A percentile compares a stretch with the other conserved stretches of the same genome.
Evolutionary conservation across 1,140 invertebrate species (phyloP).

Genomic region (Drosophila murphyi): DNA sequence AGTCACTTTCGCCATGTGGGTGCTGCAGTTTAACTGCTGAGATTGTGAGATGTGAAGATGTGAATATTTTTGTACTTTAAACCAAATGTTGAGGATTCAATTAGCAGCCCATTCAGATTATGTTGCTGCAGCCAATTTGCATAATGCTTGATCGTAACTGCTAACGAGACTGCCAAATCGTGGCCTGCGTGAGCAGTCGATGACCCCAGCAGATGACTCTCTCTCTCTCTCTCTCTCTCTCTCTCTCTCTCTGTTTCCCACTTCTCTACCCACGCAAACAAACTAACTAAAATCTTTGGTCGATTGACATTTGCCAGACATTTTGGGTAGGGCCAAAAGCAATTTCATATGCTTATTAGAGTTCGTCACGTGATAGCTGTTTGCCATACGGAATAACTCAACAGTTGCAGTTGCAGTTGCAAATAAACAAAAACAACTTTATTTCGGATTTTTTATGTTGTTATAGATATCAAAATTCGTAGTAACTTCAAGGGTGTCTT

Average conservation of each 20-base stretch:
- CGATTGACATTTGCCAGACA: conserved; percentile 37
- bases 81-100: conserved; percentile 57
- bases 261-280: neutral
- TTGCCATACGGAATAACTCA: neutral
- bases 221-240: neutral
- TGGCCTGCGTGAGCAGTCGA: conserved; percentile 48
- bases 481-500: no score
- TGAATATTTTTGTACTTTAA: neutral
- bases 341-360: conserved; percentile 37
- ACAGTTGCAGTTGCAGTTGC: neutral
- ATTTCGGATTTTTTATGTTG: no score
- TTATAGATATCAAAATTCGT: no score
- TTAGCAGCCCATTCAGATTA: conserved; percentile 61
- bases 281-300: neutral
- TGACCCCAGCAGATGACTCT: conserved; percentile 41
- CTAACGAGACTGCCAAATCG: conserved; percentile 34
- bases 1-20: conserved; percentile 73
- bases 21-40: conserved; percentile 26
- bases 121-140: conserved; percentile 50
- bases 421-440: no score
- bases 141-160: conserved; percentile 44
- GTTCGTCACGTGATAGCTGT: neutral
- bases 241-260: neutral
- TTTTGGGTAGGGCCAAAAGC: conserved; percentile 26
- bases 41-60: neutral